Conservation (phyloP, 2,888 invertebrate species). For the Clivina fossor region DNA sequence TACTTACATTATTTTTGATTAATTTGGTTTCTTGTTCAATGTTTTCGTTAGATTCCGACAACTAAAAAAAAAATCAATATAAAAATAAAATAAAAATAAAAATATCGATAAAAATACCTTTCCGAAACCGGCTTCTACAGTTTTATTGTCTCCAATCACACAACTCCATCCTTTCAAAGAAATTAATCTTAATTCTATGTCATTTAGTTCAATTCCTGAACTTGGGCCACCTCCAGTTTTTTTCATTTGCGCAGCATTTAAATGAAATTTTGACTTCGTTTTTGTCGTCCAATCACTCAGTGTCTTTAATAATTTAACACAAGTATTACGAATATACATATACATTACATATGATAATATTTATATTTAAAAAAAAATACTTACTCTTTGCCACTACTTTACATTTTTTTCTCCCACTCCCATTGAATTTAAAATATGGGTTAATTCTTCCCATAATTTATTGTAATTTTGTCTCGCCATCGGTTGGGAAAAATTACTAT, state of each 20-base stretch:
- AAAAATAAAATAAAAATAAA: too few species aligned
- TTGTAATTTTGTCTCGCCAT: conserved; percentile 9
- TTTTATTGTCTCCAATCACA: conserved; percentile 1
- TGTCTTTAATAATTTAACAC: too few species aligned
- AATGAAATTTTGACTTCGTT: background rate
- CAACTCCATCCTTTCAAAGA: conserved; percentile 8
- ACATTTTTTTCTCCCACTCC: conserved; percentile 2
- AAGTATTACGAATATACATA: background rate
- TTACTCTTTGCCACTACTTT: conserved; percentile 3
- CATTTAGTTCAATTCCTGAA: background rate
- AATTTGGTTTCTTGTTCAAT: too few species aligned
- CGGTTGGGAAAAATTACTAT: conserved; percentile 1
- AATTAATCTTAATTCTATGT: background rate
- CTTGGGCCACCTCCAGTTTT: background rate
- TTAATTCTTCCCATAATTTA: conserved; percentile 11
- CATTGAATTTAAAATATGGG: conserved; percentile 2
- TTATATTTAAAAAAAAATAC: background rate
- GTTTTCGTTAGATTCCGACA: too few species aligned
- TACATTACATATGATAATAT: background rate
- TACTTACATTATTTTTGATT: too few species aligned
- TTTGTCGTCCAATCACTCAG: too few species aligned
- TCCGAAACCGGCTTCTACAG: conserved; percentile 6
- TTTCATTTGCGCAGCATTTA: background rate
- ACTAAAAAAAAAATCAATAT: too few species aligned
- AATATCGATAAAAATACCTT: too few species aligned